Conservation (phyloP, 2,888 invertebrate species). For the Campoletis raptor region DNA sequence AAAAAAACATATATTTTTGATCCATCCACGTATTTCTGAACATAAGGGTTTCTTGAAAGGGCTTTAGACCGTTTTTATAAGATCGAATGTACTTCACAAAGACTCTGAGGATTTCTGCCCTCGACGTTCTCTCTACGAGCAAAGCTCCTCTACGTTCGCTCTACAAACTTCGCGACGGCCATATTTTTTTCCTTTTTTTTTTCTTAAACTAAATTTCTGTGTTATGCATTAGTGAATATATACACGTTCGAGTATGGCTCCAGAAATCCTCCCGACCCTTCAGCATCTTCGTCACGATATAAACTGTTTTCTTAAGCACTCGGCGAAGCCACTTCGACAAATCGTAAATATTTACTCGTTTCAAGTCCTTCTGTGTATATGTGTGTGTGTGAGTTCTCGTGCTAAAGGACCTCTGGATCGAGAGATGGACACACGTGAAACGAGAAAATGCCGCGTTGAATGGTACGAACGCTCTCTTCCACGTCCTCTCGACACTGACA, state of each 20-base stretch:
- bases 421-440: conserved; percentile 40
- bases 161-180: conserved; percentile 38
- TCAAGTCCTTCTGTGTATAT: background rate
- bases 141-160: conserved; percentile 26
- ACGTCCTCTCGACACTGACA: conserved; percentile 56
- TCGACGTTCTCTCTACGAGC: conserved; percentile 39
- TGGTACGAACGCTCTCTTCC: conserved; percentile 16
- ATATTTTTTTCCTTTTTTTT: conserved; percentile 33
- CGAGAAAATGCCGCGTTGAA: conserved; percentile 29
- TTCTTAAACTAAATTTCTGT: conserved; percentile 11
- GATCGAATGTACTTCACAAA: conserved; percentile 48
- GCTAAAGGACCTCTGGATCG: conserved; percentile 53
- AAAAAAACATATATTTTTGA: background rate
- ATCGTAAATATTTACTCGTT: conserved; percentile 83
- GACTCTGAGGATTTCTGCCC: conserved; percentile 63
- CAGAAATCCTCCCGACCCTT: conserved; percentile 38
- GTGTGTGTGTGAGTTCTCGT: background rate
- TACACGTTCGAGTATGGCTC: conserved; percentile 32
- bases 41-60: conserved; percentile 29
- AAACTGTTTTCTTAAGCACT: conserved; percentile 84
- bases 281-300: conserved; percentile 66
- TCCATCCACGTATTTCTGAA: conserved; percentile 3
- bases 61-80: conserved; percentile 19
- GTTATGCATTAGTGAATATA: conserved; percentile 31
- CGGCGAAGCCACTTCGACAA: conserved; percentile 79